phyloP scores from a whole-genome alignment of 2,797 vertebrate species.

The Liasis olivaceus region DNA sequence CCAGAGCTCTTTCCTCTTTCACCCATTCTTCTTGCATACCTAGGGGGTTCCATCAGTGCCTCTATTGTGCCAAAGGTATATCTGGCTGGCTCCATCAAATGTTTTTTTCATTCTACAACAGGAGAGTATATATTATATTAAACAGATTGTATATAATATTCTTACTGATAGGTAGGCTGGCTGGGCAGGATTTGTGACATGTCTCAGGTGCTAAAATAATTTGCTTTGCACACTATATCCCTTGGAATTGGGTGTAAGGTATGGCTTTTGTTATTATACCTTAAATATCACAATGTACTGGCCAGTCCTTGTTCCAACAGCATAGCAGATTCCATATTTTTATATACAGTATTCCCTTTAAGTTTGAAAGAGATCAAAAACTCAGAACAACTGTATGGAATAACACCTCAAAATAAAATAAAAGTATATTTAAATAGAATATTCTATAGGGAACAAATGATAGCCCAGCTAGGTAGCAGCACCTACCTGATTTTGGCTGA shows the following conservation, averaged over 20 bases:
- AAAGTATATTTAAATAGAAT: not conserved
- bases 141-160: not conserved
- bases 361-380: not conserved
- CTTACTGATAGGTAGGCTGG: not conserved
- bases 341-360: not conserved
- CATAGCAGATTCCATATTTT: not conserved
- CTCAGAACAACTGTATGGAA: not conserved
- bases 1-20: not conserved
- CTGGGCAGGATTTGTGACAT: not conserved
- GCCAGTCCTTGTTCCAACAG: not conserved
- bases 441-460: not conserved
- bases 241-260: not conserved
- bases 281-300: not conserved
- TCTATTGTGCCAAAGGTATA: not conserved
- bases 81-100: not conserved
- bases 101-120: not conserved
- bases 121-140: not conserved
- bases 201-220: not conserved
- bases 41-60: not conserved
- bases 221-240: not conserved
- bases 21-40: not conserved
- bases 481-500: not conserved
- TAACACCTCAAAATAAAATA: not conserved
- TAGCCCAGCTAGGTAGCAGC: not conserved
- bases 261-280: not conserved